Base-by-base conservation (phyloP, 2,797 vertebrate species). In the Poecile montanus region DNA sequence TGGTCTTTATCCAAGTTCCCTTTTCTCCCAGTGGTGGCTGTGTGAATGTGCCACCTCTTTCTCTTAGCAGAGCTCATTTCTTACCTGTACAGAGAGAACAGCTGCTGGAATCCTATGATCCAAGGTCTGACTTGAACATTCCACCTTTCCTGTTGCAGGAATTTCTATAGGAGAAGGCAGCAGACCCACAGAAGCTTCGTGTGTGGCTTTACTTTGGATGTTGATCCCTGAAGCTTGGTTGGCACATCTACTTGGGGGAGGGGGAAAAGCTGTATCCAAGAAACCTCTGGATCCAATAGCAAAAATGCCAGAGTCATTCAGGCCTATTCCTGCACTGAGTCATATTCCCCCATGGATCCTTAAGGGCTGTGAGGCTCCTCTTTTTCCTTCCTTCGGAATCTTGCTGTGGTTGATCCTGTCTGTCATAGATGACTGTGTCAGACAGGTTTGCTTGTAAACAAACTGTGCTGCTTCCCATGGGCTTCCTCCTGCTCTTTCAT, bases 181-280 rank as follows among this genome's bases (percentile, higher is more conserved):
- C 42, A 77, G 70, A 32, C 38, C 36, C 23, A 10, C 3, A 1
- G 30, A 34, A 42, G 13, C 34, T 63, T 53, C 0, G 0, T 8
- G 18, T 36, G 21, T 17, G 29, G 21, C 14, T 85, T 70, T 6
- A 17, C 50, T 71, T 45, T 48, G 40, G 45, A 4, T 54, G 13
- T 50, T 30, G 9, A n/a, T 71, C 23, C 54, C 50, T 45, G 23
- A 22, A 92, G 12, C 14, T 34, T 51, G 54, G 6, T 42, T 75
- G 84, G 50, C 45, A n/a, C 23, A 50, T 57, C 48, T 56, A 1
- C 13, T 16, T 67, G 45, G 7, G 34, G 47, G 32, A 68, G 7
- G 42, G 19, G 27, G 23, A 47, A 51, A 45, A 73, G 17, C 61
- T 73, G 51, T 22, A 48, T 68, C 27, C 47, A 56, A 74, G 68